A percentile compares a stretch with the other conserved stretches of the same genome.
Conservation (phyloP, 2,797 vertebrate genomes). For the Dermochelys coriacea region DNA sequence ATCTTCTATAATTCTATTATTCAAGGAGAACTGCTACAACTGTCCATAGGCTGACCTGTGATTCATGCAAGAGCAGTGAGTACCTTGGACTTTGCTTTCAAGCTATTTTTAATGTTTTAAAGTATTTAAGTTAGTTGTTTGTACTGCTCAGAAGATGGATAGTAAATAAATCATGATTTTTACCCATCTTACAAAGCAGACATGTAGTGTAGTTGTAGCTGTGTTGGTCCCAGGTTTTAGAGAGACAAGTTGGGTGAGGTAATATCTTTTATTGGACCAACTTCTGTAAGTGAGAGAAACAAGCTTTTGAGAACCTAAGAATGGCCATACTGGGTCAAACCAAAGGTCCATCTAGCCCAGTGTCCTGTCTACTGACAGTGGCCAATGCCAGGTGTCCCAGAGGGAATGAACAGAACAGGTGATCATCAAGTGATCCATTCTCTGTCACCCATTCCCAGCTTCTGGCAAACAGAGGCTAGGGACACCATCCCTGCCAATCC, state of each 20-base stretch:
- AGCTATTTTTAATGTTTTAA: neutral
- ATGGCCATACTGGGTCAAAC: too few relatives aligned
- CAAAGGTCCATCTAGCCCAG: too few relatives aligned
- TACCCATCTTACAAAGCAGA: neutral
- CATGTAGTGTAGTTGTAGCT: neutral
- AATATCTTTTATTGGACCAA: neutral
- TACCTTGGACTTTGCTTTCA: neutral
- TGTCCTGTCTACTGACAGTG: too few relatives aligned
- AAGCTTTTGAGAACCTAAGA: neutral
- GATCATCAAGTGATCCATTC: too few relatives aligned
- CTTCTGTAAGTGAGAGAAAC: neutral
- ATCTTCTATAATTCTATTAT: too few relatives aligned
- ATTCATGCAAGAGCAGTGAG: neutral
- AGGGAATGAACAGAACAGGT: too few relatives aligned
- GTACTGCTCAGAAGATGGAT: neutral
- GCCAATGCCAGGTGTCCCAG: too few relatives aligned
- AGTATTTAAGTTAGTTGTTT: too few relatives aligned
- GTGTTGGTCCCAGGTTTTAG: neutral
- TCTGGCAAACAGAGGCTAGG: too few relatives aligned
- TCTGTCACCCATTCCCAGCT: too few relatives aligned
- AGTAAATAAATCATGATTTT: neutral
- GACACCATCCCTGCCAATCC: too few relatives aligned
- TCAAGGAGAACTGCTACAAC: neutral
- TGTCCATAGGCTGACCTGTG: neutral
- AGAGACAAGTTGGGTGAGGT: neutral